A percentile compares a stretch with the other conserved stretches of the same genome.
Conservation (phyloP, 2,113 vertebrate species). For the Strix aluco region DNA sequence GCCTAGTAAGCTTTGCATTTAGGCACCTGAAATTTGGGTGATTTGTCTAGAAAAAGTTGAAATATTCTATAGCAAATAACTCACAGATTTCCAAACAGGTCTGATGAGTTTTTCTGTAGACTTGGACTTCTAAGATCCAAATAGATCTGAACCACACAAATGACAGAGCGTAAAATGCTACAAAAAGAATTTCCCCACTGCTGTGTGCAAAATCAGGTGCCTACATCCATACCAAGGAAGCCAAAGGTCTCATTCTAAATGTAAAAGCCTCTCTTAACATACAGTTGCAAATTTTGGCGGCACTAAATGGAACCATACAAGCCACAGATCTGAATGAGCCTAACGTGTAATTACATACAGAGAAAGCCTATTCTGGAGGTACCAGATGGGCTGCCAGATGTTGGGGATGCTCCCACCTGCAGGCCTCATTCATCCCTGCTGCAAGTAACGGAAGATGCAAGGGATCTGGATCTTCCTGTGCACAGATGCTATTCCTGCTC, state of each 20-base stretch:
- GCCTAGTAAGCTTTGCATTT: background rate
- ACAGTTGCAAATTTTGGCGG: background rate
- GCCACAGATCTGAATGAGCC: background rate
- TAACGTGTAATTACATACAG: background rate
- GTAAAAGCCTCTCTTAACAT: background rate
- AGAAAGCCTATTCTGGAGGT: background rate
- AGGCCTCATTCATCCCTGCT: background rate
- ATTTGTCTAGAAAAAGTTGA: background rate
- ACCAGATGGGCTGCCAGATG: conserved; percentile 47
- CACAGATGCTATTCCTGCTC: conserved; percentile 44
- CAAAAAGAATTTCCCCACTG: background rate
- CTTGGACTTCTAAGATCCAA: background rate
- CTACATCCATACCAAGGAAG: background rate
- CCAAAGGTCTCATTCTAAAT: background rate
- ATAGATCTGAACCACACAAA: background rate
- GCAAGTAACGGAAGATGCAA: conserved; percentile 15
- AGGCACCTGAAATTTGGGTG: background rate
- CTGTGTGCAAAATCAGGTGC: background rate
- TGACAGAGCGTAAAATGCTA: background rate
- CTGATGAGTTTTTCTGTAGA: background rate
- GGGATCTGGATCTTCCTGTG: conserved; percentile 50
- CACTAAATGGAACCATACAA: background rate
- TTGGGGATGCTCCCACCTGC: conserved; percentile 1
- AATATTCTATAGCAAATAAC: background rate
- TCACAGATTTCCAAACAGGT: background rate